Base-by-base conservation (phyloP, 2,797 vertebrate species). In the Betta splendens region DNA sequence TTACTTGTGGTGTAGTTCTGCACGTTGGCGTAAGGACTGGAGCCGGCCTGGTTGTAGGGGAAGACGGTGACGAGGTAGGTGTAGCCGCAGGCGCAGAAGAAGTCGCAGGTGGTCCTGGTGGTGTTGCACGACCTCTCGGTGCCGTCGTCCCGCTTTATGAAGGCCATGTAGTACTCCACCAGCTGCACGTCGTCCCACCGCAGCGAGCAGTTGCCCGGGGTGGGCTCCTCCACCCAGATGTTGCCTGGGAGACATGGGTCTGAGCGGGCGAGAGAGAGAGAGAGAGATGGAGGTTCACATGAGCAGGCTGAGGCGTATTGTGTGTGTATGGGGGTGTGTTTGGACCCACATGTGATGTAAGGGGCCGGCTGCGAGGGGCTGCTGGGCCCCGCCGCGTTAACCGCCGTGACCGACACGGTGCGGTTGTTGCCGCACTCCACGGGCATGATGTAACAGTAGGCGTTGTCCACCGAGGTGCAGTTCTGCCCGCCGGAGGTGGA, bases 1-100 rank as follows among this genome's bases (percentile, higher is more conserved):
- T 68, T 85, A 95, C 96, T 89, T 72, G 96, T 95, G 49, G 94
- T 97, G 75, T 97, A 95, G 87, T 94, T 98, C 69, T 93, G 86
- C 54, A 94, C 64, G 0, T 92, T 77, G 6, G 94, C 90, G 22
- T 79, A 67, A 44, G 91, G 93, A 79, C 95, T 98, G 72, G 94
- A 85, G 15, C 96, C 95, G 0, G 93, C 94, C 40, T 75, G 75
- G 85, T 95, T 98, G 80, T 95, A 94, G 54, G 94, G 93, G 59
- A 97, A 95, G 56, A 98, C 93, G 15, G 90, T 94, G 38, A 93
- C 92, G 45, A 95, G 92, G 64, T 94, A 98, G 12, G 93, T 95
- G 89, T 94, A 95, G 73, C 97, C 94, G 29, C 97, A 98, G 58
- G 87, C 77, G 3, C 94, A 94, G 54, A 72, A 80, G 75, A 94